Conservation (phyloP, 2,888 invertebrate genomes). For the Strigamia transsilvanica region DNA sequence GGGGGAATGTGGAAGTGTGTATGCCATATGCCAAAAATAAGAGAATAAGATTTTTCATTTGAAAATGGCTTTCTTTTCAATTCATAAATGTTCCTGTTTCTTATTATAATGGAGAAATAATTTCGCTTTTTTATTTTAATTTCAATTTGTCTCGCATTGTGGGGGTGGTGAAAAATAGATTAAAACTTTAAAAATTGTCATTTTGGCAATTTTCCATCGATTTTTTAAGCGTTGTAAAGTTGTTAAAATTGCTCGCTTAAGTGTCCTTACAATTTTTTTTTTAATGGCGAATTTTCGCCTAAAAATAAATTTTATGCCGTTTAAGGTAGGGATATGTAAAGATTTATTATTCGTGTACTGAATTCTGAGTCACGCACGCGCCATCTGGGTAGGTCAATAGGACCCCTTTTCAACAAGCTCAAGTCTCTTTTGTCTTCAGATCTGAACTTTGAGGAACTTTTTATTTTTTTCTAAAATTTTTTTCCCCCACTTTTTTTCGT, state of each 20-base stretch:
- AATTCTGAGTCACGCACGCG: slow-evolving; percentile 47
- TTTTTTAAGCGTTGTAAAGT: neutral
- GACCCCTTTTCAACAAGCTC: neutral
- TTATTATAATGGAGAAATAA: neutral
- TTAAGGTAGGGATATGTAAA: slow-evolving; percentile 26
- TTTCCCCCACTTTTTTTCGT: neutral
- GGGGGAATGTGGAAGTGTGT: neutral
- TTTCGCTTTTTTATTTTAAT: neutral
- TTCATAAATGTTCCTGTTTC: neutral
- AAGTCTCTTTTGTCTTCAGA: slow-evolving; percentile 12
- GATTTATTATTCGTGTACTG: slow-evolving; percentile 29
- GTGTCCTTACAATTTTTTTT: slow-evolving; percentile 8
- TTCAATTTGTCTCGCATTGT: neutral
- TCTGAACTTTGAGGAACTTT: neutral
- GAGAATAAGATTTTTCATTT: neutral
- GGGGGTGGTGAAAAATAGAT: neutral
- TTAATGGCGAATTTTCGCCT: neutral
- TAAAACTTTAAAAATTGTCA: neutral
- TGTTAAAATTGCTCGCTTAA: slow-evolving; percentile 15
- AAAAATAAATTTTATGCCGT: slow-evolving; percentile 37
- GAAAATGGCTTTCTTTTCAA: neutral
- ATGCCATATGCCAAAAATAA: slow-evolving; percentile 44
- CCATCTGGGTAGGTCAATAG: slow-evolving; percentile 44
- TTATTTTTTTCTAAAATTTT: neutral
- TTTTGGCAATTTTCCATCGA: neutral